Evolutionary conservation across 30 jellyfish, hydroid and myxozoan species (phyloP).

Genomic region (Turritopsis dohrnii): DNA sequence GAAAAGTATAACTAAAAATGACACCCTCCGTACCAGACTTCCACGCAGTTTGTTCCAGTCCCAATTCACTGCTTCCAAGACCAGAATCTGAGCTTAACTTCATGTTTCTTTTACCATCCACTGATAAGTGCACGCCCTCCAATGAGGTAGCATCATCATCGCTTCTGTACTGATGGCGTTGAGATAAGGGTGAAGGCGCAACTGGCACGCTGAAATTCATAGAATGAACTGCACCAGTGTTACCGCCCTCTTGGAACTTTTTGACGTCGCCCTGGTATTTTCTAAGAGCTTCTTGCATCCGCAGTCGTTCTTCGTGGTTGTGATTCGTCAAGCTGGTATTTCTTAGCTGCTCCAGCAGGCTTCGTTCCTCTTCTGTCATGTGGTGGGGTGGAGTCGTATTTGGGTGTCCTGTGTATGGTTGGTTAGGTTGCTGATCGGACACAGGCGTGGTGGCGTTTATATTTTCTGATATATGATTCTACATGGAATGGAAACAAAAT

Average conservation of each 20-base stretch:
- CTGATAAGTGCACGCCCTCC: slow-evolving; percentile 40
- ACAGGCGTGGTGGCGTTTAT: neutral
- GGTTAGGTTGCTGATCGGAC: neutral
- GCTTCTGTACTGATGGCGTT: slow-evolving; percentile 29
- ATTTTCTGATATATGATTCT: neutral
- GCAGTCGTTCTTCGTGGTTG: slow-evolving; percentile 10
- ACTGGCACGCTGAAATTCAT: slow-evolving; percentile 6
- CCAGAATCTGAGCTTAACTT: slow-evolving; percentile 95
- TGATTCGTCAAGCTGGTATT: slow-evolving; percentile 7
- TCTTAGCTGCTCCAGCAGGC: slow-evolving; percentile 32
- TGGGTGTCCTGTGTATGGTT: slow-evolving; percentile 17
- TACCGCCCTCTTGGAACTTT: neutral
- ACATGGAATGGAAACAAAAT: neutral
- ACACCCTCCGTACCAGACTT: slow-evolving; percentile 52
- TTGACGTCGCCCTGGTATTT: slow-evolving; percentile 19
- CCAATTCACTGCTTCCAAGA: slow-evolving; percentile 81
- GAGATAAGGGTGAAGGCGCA: slow-evolving; percentile 13
- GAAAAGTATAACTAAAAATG: neutral
- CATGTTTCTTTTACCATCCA: slow-evolving; percentile 44
- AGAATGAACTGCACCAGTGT: slow-evolving; percentile 26
- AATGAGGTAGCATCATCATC: slow-evolving; percentile 45
- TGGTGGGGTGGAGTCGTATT: slow-evolving; percentile 20
- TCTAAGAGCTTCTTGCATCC: slow-evolving; percentile 19
- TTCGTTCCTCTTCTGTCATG: slow-evolving; percentile 35
- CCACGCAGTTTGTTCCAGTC: slow-evolving; percentile 79